These are phyloP conservation scores for Idris sp. DNA, from an alignment of 1,140 invertebrate species.

Conservation along the genomic window DNA sequence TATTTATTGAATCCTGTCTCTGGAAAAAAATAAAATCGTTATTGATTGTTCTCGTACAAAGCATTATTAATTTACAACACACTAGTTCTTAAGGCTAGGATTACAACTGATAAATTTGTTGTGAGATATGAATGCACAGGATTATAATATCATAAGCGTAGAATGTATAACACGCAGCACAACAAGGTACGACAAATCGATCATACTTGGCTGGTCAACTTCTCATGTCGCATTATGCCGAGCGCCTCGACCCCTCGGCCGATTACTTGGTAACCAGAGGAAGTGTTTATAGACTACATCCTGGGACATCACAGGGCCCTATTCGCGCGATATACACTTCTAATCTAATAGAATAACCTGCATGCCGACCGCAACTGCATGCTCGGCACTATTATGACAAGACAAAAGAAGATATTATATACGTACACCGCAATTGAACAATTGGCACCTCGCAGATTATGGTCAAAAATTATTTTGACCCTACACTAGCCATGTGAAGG, in stretches of 20 bases:
- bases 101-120: constrained; percentile 22
- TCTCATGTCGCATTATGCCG: constrained; percentile 63
- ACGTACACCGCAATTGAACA: constrained; percentile 53
- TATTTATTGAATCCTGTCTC: too few species aligned
- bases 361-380: constrained; percentile 58
- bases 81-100: too few species aligned
- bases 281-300: constrained; percentile 65
- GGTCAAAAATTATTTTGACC: constrained; percentile 36
- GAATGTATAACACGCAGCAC: constrained; percentile 54
- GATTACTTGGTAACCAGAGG: constrained; percentile 63
- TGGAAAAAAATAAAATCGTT: too few species aligned
- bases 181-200: constrained; percentile 64
- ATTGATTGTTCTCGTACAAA: too few species aligned
- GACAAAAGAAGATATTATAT: constrained; percentile 57
- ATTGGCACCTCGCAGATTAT: constrained; percentile 42
- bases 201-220: constrained; percentile 64
- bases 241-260: constrained; percentile 59
- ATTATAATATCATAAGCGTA: constrained; percentile 57
- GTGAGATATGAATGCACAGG: constrained; percentile 32
- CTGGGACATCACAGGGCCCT: constrained; percentile 63
- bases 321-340: constrained; percentile 64
- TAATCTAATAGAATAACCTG: constrained; percentile 64
- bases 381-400: constrained; percentile 47
- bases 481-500: constrained; percentile 2
- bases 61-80: too few species aligned